Conservation (phyloP, 2,797 vertebrate species). For the Poecilia gillii region DNA sequence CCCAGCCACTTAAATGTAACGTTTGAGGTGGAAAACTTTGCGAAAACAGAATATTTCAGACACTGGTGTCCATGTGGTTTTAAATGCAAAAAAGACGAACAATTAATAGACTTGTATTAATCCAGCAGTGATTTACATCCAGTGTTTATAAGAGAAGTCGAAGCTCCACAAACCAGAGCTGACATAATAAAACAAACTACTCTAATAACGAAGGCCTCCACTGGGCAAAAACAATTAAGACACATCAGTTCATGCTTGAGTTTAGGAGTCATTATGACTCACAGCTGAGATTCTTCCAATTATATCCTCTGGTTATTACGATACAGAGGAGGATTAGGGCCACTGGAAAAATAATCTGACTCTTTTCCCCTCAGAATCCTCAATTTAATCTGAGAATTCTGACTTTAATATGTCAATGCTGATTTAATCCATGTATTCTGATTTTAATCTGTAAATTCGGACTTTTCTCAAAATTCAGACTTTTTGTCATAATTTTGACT, state of each 20-base stretch:
- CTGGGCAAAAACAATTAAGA: constrained; percentile 31
- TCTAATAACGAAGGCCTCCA: constrained; percentile 27
- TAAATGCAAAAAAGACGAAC: not conserved
- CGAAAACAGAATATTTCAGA: not conserved
- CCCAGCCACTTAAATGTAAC: not conserved
- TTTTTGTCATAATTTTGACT: too few species aligned
- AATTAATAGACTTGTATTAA: not conserved
- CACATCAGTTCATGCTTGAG: constrained; percentile 47
- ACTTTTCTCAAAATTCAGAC: too few species aligned
- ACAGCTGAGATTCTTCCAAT: constrained; percentile 25
- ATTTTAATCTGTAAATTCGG: too few species aligned
- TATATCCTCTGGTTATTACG: not conserved
- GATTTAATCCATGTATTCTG: too few species aligned
- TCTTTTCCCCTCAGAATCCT: too few species aligned
- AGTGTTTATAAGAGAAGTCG: constrained; percentile 33
- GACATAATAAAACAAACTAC: constrained; percentile 40
- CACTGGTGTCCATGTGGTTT: not conserved
- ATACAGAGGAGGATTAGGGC: too few species aligned
- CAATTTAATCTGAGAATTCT: too few species aligned
- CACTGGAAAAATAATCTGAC: too few species aligned
- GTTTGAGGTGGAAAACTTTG: not conserved
- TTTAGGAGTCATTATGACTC: not conserved
- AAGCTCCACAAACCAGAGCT: constrained; percentile 18
- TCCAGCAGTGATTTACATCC: constrained; percentile 22
- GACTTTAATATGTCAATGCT: too few species aligned